Conservation (phyloP, 2,797 vertebrate genomes). For the Merluccius polli region DNA sequence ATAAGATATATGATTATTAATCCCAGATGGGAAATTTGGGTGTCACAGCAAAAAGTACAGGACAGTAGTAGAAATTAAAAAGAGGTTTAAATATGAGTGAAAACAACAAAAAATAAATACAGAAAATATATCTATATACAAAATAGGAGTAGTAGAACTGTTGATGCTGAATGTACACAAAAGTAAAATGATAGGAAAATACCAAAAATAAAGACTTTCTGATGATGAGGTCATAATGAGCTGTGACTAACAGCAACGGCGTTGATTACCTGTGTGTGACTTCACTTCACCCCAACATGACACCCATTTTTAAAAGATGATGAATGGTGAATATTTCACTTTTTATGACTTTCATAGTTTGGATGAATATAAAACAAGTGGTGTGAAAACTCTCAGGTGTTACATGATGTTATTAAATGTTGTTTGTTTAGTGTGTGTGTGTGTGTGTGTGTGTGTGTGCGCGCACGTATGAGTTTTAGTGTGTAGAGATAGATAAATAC, state of each 20-base stretch:
- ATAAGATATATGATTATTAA: not conserved
- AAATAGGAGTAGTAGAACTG: not conserved
- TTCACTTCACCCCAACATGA: not conserved
- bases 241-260: not conserved
- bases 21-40: slow-evolving; percentile 1
- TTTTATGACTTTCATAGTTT: not conserved
- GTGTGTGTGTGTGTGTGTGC: not conserved
- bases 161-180: not conserved
- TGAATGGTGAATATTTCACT: not conserved
- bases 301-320: not conserved
- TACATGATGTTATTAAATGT: not conserved
- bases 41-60: not conserved
- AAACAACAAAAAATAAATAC: not conserved
- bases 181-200: not conserved
- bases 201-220: not conserved
- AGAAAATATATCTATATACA: not conserved
- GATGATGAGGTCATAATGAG: not conserved
- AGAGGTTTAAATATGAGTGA: not conserved
- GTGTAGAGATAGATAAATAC: not conserved
- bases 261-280: too few relatives aligned
- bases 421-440: not conserved
- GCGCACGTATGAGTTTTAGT: not conserved
- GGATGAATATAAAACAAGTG: not conserved
- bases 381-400: not conserved
- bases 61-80: not conserved